phyloP scores from a whole-genome alignment of 2,888 invertebrate species.

The Choristoneura rosaceana region DNA sequence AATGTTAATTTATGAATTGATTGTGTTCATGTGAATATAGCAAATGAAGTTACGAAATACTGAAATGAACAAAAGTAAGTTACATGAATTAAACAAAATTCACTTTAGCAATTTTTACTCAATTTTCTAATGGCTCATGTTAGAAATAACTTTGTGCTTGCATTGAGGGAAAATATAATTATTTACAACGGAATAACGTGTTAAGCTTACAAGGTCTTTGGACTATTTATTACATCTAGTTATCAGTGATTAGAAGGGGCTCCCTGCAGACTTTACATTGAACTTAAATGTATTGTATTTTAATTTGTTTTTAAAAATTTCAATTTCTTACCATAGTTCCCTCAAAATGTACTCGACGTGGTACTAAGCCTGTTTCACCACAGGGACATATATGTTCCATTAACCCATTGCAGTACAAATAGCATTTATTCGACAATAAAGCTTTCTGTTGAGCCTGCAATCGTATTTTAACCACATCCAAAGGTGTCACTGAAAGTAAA shows the following conservation, averaged over 20 bases:
- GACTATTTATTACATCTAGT: neutral
- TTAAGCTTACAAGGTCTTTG: neutral
- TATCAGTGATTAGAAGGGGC: constrained; percentile 2
- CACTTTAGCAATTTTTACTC: too few species aligned
- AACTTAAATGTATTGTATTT: neutral
- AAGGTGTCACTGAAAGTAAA: constrained; percentile 93
- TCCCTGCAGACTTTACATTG: neutral
- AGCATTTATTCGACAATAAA: constrained; percentile 93
- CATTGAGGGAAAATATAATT: neutral
- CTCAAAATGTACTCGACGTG: constrained; percentile 89
- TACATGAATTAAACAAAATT: too few species aligned
- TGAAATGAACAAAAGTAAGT: too few species aligned
- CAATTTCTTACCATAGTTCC: constrained; percentile 88
- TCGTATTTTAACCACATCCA: constrained; percentile 99
- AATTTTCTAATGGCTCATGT: too few species aligned
- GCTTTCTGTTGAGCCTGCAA: constrained; percentile 97
- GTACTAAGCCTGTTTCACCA: constrained; percentile 87
- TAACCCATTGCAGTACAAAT: constrained; percentile 98
- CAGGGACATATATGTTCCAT: constrained; percentile 99
- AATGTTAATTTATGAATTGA: too few species aligned
- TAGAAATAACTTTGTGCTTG: neutral
- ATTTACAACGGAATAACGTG: neutral
- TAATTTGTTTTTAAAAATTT: too few species aligned
- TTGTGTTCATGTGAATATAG: too few species aligned
- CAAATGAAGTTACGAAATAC: too few species aligned